Percentiles rank a stretch among this genome's conserved stretches.
phyloP scores from a whole-genome alignment of 1,140 invertebrate species.

The Caenorhabditis briggsae region DNA sequence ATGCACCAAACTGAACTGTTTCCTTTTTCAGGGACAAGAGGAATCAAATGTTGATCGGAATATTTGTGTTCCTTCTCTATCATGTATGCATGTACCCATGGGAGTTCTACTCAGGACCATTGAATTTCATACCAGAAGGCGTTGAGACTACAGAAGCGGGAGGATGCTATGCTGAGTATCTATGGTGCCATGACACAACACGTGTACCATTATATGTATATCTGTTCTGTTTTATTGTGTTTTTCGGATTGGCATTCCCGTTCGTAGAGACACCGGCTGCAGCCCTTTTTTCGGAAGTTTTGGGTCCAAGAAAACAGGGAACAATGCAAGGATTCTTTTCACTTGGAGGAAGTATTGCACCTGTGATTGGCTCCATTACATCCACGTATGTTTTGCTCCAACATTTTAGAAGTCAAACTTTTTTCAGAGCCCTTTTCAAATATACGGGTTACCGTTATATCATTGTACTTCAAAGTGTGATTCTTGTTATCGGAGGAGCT shows the following conservation, averaged over 20 bases:
- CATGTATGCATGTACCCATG: constrained; percentile 62
- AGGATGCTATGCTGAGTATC: constrained; percentile 62
- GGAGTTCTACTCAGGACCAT: constrained; percentile 64
- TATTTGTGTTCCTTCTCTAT: constrained; percentile 62
- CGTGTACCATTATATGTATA: constrained; percentile 60
- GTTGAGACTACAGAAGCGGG: constrained; percentile 61
- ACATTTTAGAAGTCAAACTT: background rate
- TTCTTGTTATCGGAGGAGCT: constrained; percentile 55
- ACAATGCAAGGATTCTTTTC: constrained; percentile 66
- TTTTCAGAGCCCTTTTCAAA: constrained; percentile 64
- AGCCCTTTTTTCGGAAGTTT: constrained; percentile 64
- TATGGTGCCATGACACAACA: constrained; percentile 62
- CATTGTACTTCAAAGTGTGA: constrained; percentile 53
- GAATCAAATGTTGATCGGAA: constrained; percentile 65
- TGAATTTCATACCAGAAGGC: constrained; percentile 61
- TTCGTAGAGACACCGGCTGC: constrained; percentile 60
- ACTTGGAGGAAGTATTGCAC: constrained; percentile 62
- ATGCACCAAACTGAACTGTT: background rate
- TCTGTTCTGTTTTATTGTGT: constrained; percentile 56
- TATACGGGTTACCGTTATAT: constrained; percentile 58
- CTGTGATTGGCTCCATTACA: constrained; percentile 62
- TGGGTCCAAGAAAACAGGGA: constrained; percentile 66
- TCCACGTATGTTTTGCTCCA: constrained; percentile 47
- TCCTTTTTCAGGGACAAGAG: constrained; percentile 62
- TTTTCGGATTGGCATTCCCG: constrained; percentile 66